These are phyloP conservation scores for Clepsis dumicolana DNA, from an alignment of 2,888 invertebrate genomes.

Conservation along the genomic window DNA sequence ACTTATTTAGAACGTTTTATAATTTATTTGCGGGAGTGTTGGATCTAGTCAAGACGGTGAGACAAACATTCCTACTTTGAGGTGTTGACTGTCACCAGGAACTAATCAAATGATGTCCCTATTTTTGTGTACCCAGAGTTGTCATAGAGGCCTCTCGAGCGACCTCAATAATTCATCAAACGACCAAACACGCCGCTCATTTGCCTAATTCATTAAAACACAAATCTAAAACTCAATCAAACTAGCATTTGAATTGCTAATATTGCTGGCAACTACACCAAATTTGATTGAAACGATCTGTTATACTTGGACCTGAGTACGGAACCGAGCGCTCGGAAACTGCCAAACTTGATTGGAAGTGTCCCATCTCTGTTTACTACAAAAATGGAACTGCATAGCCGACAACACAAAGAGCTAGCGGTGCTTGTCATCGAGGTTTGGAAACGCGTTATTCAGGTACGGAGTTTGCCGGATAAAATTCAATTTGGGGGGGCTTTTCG, in stretches of 20 bases:
- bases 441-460: neutral
- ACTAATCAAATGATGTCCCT: neutral
- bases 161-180: constrained; percentile 25
- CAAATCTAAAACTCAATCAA: constrained; percentile 5
- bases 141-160: constrained; percentile 1
- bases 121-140: neutral
- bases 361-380: neutral
- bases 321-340: neutral
- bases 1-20: too few species aligned
- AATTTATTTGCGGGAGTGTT: too few species aligned
- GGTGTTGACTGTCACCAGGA: too few species aligned
- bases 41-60: too few species aligned
- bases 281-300: constrained; percentile 6
- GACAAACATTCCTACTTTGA: too few species aligned
- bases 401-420: neutral
- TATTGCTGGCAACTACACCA: constrained; percentile 12
- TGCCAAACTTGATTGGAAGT: constrained; percentile 12
- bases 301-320: neutral
- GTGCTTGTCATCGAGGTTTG: neutral
- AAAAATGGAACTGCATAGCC: neutral
- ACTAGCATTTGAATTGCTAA: constrained; percentile 31
- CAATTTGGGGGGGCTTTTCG: constrained; percentile 21
- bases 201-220: constrained; percentile 13
- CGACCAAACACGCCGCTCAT: constrained; percentile 12
- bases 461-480: constrained; percentile 15